Evolutionary conservation across 2,888 invertebrate genomes (phyloP).

Genomic region (Xylocampa areola): DNA sequence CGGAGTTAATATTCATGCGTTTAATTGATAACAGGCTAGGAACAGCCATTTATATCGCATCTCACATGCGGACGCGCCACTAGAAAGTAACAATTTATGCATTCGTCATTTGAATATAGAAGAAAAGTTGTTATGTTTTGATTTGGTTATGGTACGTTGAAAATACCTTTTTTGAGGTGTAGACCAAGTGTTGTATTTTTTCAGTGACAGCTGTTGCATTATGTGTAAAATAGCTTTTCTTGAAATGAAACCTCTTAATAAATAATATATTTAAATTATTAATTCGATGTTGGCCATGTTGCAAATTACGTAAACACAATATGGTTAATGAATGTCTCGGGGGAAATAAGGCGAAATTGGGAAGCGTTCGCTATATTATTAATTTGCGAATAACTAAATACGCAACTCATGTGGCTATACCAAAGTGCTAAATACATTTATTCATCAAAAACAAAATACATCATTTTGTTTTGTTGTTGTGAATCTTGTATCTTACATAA

Average conservation of each 20-base stretch:
- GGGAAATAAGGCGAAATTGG: conserved; percentile 26
- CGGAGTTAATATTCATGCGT: conserved; percentile 38
- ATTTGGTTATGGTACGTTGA: no score
- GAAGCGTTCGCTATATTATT: conserved; percentile 8
- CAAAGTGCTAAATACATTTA: not conserved
- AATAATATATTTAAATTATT: not conserved
- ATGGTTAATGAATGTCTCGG: conserved; percentile 10
- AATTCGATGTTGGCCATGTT: conserved; percentile 1
- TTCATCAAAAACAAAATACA: not conserved
- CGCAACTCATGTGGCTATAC: not conserved
- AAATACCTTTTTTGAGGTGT: no score
- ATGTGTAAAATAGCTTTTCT: no score
- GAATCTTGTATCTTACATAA: conserved; percentile 17
- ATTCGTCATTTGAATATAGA: conserved; percentile 3
- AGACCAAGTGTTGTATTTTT: no score
- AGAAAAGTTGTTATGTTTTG: not conserved
- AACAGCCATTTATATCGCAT: conserved; percentile 35
- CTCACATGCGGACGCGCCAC: conserved; percentile 6
- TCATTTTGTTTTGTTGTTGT: not conserved
- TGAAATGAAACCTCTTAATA: no score
- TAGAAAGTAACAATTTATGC: conserved; percentile 26
- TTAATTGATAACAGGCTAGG: conserved; percentile 48
- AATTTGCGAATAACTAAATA: not conserved
- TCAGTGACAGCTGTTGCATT: no score
- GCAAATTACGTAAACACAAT: conserved; percentile 16